These are phyloP conservation scores for Andricus grossulariae DNA, from an alignment of 1,140 invertebrate species.

Conservation along the genomic window DNA sequence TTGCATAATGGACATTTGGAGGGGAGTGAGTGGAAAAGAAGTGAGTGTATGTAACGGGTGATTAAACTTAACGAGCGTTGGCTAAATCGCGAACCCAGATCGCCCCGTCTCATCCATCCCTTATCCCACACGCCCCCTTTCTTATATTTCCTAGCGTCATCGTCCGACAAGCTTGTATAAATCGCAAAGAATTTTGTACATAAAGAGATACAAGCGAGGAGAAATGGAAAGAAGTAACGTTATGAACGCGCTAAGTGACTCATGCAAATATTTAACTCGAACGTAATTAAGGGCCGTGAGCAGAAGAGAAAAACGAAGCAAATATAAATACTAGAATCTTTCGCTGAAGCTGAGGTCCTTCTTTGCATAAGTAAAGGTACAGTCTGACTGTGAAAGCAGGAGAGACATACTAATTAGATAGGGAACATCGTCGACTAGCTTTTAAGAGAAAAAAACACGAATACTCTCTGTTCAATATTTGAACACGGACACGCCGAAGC, in stretches of 20 bases:
- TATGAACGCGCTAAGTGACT: slow-evolving; percentile 37
- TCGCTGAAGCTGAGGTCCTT: slow-evolving; percentile 30
- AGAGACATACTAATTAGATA: slow-evolving; percentile 51
- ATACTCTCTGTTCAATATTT: slow-evolving; percentile 65
- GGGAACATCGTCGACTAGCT: slow-evolving; percentile 48
- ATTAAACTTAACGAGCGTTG: slow-evolving; percentile 61
- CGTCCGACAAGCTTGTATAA: slow-evolving; percentile 53
- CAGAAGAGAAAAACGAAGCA: slow-evolving; percentile 37
- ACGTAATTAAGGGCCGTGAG: slow-evolving; percentile 37
- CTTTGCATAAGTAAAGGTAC: slow-evolving; percentile 34
- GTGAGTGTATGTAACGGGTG: slow-evolving; percentile 52
- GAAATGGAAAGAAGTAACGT: slow-evolving; percentile 37
- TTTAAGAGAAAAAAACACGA: slow-evolving; percentile 44
- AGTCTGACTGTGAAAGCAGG: slow-evolving; percentile 42
- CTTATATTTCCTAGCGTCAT: slow-evolving; percentile 36
- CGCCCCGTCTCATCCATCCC: slow-evolving; percentile 51
- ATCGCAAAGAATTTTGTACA: slow-evolving; percentile 59
- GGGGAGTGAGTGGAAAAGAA: slow-evolving; percentile 41
- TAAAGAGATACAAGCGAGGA: slow-evolving; percentile 49
- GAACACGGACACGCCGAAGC: slow-evolving; percentile 50
- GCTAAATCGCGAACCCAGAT: slow-evolving; percentile 55
- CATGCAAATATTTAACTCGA: slow-evolving; percentile 49
- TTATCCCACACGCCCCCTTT: neutral
- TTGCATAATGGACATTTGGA: slow-evolving; percentile 61
- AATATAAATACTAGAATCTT: slow-evolving; percentile 38